Evolutionary conservation across 1,140 invertebrate genomes (phyloP).

Genomic region (Hirudo medicinalis): DNA sequence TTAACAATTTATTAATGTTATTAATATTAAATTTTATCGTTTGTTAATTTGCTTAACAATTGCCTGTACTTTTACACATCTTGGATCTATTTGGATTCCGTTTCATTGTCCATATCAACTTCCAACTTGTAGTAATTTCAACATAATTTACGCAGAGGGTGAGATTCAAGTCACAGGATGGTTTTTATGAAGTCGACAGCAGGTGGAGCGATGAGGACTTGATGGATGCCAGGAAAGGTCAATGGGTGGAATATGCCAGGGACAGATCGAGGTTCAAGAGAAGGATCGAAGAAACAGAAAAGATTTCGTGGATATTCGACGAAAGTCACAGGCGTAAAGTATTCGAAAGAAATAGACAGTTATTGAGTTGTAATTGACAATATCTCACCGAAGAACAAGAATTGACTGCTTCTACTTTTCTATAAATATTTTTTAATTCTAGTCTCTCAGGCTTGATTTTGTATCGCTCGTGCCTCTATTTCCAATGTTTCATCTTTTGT

Average conservation of each 20-base stretch:
- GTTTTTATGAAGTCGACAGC: slow-evolving; percentile 13
- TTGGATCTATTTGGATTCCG: not conserved
- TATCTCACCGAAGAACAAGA: too few species aligned
- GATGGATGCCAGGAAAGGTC: not conserved
- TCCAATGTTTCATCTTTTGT: too few species aligned
- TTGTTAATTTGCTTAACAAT: too few species aligned
- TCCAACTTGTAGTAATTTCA: not conserved
- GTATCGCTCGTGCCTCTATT: too few species aligned
- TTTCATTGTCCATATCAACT: not conserved
- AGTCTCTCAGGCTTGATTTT: too few species aligned
- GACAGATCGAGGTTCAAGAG: slow-evolving; percentile 9
- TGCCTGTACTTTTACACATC: too few species aligned
- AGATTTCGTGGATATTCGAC: not conserved
- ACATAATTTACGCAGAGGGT: not conserved
- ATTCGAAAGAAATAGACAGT: slow-evolving; percentile 20
- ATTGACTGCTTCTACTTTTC: too few species aligned
- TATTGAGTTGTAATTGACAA: too few species aligned
- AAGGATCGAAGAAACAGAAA: slow-evolving; percentile 13
- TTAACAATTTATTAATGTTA: too few species aligned
- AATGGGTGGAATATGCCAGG: not conserved
- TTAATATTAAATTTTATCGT: too few species aligned
- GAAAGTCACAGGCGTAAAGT: slow-evolving; percentile 9
- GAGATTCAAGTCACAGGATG: slow-evolving; percentile 12
- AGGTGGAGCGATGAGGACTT: slow-evolving; percentile 14
- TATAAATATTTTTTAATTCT: too few species aligned